A percentile compares a stretch with the other conserved stretches of the same genome.
These are phyloP conservation scores for Lynx canadensis DNA, from an alignment of 2,113 vertebrate genomes.

Conservation along the genomic window DNA sequence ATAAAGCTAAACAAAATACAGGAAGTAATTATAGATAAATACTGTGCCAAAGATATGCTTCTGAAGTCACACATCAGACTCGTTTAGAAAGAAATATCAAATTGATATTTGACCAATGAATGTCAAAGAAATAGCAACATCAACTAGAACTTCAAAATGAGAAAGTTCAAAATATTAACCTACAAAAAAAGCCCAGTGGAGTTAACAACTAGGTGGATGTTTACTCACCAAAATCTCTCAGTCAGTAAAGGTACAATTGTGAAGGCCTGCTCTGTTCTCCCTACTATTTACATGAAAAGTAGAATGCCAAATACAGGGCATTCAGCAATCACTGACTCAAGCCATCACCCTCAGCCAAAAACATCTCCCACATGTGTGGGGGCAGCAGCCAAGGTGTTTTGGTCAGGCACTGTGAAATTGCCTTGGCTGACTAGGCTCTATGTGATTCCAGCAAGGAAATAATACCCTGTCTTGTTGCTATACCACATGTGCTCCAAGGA, in stretches of 20 bases:
- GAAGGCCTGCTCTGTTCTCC: conserved; percentile 65
- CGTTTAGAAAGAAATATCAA: conserved; percentile 10
- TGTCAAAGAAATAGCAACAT: not conserved
- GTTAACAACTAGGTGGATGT: not conserved
- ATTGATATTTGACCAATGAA: not conserved
- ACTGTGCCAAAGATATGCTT: not conserved
- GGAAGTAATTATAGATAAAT: not conserved
- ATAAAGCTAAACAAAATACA: conserved; percentile 36
- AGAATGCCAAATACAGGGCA: conserved; percentile 33
- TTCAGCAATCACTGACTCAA: conserved; percentile 19
- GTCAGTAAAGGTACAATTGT: conserved; percentile 1
- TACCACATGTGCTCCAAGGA: not conserved
- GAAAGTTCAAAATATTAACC: not conserved
- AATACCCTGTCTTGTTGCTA: conserved; percentile 26
- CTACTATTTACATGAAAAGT: conserved; percentile 23
- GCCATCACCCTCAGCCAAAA: not conserved
- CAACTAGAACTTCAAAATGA: conserved; percentile 5
- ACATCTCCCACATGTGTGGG: not conserved
- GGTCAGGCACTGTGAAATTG: conserved; percentile 48
- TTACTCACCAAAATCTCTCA: not conserved
- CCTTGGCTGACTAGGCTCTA: conserved; percentile 17
- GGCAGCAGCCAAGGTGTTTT: conserved; percentile 43
- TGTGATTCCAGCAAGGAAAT: conserved; percentile 22
- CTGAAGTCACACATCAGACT: not conserved
- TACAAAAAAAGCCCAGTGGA: not conserved